Evolutionary conservation across 2,113 vertebrate species (phyloP).

Genomic region (Tretioscincus oriximinensis): DNA sequence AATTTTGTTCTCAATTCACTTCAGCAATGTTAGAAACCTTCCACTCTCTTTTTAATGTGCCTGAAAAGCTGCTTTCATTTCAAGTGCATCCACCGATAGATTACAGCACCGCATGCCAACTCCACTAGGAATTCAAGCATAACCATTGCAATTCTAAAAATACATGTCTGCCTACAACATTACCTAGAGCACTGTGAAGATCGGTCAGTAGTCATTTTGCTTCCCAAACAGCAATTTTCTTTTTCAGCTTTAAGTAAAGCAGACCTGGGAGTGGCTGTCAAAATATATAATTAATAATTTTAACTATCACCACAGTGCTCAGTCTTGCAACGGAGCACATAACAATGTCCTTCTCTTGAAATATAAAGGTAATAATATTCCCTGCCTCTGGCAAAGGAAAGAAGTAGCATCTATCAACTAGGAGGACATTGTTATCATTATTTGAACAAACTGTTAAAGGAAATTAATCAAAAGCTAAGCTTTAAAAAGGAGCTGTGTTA

Average conservation of each 20-base stretch:
- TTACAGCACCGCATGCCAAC: not conserved
- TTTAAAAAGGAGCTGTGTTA: not conserved
- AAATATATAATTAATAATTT: not conserved
- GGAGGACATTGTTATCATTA: not conserved
- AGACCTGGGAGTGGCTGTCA: not conserved
- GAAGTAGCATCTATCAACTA: not conserved
- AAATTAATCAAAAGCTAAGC: not conserved
- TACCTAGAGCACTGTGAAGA: slow-evolving; percentile 12
- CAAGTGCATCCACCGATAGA: not conserved
- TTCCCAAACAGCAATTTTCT: slow-evolving; percentile 6
- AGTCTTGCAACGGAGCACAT: not conserved
- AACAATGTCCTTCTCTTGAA: not conserved
- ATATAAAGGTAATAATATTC: not conserved
- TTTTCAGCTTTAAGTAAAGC: not conserved
- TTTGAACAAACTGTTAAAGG: no score
- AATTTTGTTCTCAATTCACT: not conserved
- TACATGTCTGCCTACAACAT: not conserved
- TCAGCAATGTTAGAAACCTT: not conserved
- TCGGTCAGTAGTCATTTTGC: slow-evolving; percentile 11
- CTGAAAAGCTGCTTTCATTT: slow-evolving; percentile 2
- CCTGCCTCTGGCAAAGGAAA: not conserved
- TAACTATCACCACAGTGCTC: not conserved
- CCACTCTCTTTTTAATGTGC: not conserved
- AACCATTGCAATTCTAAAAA: slow-evolving; percentile 11
- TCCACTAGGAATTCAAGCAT: slow-evolving; percentile 8